These are phyloP conservation scores for Troides aeacus DNA, from an alignment of 2,888 invertebrate genomes.

Conservation along the genomic window DNA sequence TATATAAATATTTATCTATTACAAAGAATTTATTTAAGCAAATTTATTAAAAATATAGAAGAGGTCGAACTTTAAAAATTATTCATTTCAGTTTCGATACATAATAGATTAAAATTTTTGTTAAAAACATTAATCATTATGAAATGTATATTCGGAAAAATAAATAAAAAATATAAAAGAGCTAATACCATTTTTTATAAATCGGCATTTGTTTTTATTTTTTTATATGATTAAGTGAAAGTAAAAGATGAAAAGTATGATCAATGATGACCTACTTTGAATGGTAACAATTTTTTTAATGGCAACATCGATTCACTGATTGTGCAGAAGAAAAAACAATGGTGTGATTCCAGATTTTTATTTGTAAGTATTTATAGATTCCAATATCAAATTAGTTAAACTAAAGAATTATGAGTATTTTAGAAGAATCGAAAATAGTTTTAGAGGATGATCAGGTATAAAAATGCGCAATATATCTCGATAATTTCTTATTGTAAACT, in stretches of 20 bases:
- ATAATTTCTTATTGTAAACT: constrained; percentile 52
- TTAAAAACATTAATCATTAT: no score
- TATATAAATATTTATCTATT: no score
- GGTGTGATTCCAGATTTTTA: constrained; percentile 81
- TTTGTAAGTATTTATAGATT: constrained; percentile 81
- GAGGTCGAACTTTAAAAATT: no score
- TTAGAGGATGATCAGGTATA: constrained; percentile 59
- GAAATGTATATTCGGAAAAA: no score
- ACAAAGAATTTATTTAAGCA: no score
- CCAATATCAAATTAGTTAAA: constrained; percentile 66
- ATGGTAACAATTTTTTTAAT: constrained; percentile 50
- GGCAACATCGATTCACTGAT: constrained; percentile 72
- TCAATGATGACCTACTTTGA: constrained; percentile 61
- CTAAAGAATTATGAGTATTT: constrained; percentile 56
- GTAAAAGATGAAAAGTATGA: not conserved
- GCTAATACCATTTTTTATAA: no score
- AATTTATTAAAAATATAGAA: no score
- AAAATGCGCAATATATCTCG: constrained; percentile 43
- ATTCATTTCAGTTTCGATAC: no score
- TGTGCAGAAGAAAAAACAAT: constrained; percentile 80
- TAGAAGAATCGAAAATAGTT: constrained; percentile 49
- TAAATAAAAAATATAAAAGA: no score
- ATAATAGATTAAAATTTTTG: no score
- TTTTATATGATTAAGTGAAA: constrained; percentile 1
- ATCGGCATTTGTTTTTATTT: no score